These are phyloP conservation scores for Melangyna quadrimaculata DNA, from an alignment of 2,888 invertebrate species.

Conservation along the genomic window DNA sequence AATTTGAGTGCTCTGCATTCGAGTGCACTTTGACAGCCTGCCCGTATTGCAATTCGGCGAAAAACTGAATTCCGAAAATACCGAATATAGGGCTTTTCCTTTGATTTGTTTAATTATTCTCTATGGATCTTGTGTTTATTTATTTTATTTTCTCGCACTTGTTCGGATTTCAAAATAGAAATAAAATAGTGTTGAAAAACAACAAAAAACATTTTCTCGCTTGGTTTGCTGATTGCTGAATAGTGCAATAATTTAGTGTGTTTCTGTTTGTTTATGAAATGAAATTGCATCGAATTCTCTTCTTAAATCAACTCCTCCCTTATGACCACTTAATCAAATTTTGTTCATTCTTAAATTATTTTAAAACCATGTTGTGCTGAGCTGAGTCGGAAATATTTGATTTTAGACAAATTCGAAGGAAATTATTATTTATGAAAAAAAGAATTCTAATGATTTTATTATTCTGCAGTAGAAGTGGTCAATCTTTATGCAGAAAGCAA, in stretches of 20 bases:
- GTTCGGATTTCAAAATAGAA: conserved; percentile 45
- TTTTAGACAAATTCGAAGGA: background rate
- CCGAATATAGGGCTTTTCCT: conserved; percentile 16
- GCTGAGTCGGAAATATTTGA: background rate
- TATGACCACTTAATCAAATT: background rate
- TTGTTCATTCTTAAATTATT: background rate
- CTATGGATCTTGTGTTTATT: background rate
- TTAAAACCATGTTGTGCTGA: background rate
- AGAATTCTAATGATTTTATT: no score
- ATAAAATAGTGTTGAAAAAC: conserved; percentile 13
- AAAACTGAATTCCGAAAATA: conserved; percentile 53
- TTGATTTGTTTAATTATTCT: background rate
- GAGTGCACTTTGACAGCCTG: conserved; percentile 25
- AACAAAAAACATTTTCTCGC: background rate
- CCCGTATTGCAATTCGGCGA: conserved; percentile 37
- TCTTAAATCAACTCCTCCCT: background rate
- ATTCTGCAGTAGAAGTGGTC: no score
- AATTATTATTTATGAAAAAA: no score
- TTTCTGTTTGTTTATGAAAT: background rate
- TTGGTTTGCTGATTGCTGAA: conserved; percentile 16
- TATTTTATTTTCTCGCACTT: conserved; percentile 14
- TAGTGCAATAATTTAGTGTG: background rate
- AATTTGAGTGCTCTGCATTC: background rate
- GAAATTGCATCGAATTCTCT: background rate
- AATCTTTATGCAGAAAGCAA: no score